A percentile compares a stretch with the other conserved stretches of the same genome.
Evolutionary conservation across 2,797 vertebrate genomes (phyloP).

Genomic region (Staurois parvus): DNA sequence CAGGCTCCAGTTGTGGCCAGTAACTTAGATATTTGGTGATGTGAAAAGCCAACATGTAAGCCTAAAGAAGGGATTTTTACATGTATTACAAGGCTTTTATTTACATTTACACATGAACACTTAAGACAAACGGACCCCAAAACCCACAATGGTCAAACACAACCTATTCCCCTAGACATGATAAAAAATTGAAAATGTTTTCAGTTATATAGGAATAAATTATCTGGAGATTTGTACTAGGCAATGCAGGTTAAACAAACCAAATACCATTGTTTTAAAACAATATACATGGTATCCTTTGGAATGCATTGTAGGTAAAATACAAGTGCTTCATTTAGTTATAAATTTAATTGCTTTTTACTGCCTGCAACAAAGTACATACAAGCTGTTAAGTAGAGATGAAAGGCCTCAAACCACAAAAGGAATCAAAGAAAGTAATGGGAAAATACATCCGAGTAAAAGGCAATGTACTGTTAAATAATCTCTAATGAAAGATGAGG

Average conservation of each 20-base stretch:
- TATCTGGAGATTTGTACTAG: background rate
- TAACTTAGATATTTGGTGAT: no score
- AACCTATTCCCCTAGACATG: background rate
- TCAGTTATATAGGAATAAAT: background rate
- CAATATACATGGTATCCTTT: background rate
- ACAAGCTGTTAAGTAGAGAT: slow-evolving; percentile 35
- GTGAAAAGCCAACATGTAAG: no score
- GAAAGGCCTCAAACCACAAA: slow-evolving; percentile 52
- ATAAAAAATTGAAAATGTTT: background rate
- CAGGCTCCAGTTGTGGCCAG: no score
- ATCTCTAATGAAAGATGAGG: slow-evolving; percentile 36
- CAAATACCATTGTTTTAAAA: background rate
- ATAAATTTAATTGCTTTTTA: slow-evolving; percentile 45
- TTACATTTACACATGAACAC: no score
- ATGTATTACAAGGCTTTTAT: background rate
- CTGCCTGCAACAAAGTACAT: slow-evolving; percentile 26
- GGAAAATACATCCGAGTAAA: slow-evolving; percentile 32
- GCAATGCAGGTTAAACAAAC: background rate
- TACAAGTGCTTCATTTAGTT: slow-evolving; percentile 7
- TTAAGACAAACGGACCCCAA: background rate
- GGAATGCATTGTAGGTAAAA: background rate
- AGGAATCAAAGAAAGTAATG: slow-evolving; percentile 45
- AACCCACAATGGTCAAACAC: no score
- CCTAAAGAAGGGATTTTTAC: no score
- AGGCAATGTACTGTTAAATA: slow-evolving; percentile 46